Conservation (phyloP, 2,113 vertebrate genomes). For the Pygoscelis antarcticus region DNA sequence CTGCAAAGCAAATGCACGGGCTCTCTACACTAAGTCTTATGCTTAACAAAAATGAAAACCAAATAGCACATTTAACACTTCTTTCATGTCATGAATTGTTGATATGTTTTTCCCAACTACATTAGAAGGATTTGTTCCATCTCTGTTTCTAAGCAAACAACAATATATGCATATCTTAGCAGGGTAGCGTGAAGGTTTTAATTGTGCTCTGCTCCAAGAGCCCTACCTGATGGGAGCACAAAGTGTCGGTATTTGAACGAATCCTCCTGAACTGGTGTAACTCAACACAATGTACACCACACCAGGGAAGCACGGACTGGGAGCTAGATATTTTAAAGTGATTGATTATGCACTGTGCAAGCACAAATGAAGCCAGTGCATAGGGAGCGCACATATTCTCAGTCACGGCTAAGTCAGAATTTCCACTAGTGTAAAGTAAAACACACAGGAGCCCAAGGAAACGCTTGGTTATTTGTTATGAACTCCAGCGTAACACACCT, state of each 20-base stretch:
- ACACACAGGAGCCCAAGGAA: background rate
- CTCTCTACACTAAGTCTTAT: background rate
- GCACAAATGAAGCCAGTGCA: constrained; percentile 19
- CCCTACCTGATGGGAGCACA: background rate
- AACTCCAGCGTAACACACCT: background rate
- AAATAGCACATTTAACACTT: background rate
- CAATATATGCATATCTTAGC: background rate
- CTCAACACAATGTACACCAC: background rate
- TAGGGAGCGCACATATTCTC: background rate
- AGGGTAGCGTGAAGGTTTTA: background rate
- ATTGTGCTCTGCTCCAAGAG: background rate
- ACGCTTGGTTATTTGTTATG: background rate
- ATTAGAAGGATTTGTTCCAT: background rate
- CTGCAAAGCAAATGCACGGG: background rate
- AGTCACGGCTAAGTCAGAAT: background rate
- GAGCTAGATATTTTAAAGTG: constrained; percentile 3
- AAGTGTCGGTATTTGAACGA: background rate
- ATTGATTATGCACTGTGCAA: constrained; percentile 17
- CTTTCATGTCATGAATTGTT: background rate
- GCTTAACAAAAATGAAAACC: background rate
- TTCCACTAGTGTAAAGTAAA: background rate
- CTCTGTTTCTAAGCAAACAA: background rate
- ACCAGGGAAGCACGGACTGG: background rate
- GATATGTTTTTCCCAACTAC: background rate
- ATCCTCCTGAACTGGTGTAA: background rate